Conservation (phyloP, 1,140 invertebrate genomes). For the Odontomachus brunneus region DNA sequence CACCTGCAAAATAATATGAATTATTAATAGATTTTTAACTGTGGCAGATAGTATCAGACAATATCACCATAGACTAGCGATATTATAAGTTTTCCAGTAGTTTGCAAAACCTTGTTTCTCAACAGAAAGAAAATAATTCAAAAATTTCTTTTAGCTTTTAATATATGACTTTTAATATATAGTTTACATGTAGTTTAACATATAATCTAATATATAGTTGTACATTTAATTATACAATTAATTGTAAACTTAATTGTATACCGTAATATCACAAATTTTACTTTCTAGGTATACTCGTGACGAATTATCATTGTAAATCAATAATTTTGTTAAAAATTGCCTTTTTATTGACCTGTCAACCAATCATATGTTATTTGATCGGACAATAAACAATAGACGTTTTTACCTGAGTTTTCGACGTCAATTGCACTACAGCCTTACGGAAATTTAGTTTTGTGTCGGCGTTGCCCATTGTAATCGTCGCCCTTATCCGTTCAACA, state of each 20-base stretch:
- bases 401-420: conserved; percentile 96
- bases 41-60: background rate
- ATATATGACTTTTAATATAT: no score
- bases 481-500: background rate
- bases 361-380: conserved; percentile 54
- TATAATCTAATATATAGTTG: no score
- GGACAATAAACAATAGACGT: conserved; percentile 49
- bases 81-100: no score
- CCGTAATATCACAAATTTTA: background rate
- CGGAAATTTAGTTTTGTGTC: conserved; percentile 99
- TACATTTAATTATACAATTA: background rate
- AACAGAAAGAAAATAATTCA: no score
- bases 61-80: background rate
- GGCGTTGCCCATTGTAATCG: conserved; percentile 94
- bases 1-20: conserved; percentile 87
- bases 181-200: no score
- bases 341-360: conserved; percentile 53
- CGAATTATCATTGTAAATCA: background rate
- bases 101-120: no score
- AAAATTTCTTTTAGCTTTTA: no score
- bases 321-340: background rate
- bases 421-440: conserved; percentile 98
- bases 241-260: background rate
- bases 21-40: background rate
- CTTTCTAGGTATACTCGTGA: background rate